Evolutionary conservation across 2,113 vertebrate genomes (phyloP).

Genomic region (Sialia sialis): DNA sequence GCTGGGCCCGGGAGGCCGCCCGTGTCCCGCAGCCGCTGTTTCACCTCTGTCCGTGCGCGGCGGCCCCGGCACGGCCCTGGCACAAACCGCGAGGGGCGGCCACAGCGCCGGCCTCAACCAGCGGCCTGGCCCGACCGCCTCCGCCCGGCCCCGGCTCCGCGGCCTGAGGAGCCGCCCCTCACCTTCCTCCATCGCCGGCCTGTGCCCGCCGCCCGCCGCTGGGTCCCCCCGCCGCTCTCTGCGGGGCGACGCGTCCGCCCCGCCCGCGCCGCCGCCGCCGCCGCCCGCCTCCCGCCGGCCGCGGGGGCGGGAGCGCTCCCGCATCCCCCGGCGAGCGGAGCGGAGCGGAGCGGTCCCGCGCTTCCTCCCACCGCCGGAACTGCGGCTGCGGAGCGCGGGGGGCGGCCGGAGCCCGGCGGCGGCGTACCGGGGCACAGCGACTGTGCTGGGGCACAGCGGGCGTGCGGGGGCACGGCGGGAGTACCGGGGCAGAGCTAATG

Average conservation of each 20-base stretch:
- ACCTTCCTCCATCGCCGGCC: constrained; percentile 39
- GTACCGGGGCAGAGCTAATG: not conserved
- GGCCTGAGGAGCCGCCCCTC: not conserved
- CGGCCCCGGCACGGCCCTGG: not conserved
- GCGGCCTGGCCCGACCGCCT: not conserved
- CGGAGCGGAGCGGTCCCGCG: not conserved
- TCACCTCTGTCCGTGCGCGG: too few relatives aligned
- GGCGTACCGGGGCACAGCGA: not conserved
- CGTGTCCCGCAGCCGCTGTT: accelerated
- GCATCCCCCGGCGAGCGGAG: not conserved
- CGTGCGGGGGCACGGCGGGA: not conserved
- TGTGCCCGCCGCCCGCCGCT: not conserved
- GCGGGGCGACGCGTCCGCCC: not conserved
- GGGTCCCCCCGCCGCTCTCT: not conserved
- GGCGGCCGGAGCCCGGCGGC: not conserved
- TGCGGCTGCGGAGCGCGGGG: not conserved
- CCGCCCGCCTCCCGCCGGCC: not conserved
- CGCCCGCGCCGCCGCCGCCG: not conserved
- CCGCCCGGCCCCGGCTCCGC: not conserved
- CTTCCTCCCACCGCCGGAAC: constrained; percentile 34
- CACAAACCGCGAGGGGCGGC: not conserved
- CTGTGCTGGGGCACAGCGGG: not conserved
- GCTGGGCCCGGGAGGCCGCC: not conserved
- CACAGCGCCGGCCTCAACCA: not conserved
- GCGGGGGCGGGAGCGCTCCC: not conserved